These are phyloP conservation scores for Pterostichus madidus DNA, from an alignment of 2,888 invertebrate species.

Conservation along the genomic window DNA sequence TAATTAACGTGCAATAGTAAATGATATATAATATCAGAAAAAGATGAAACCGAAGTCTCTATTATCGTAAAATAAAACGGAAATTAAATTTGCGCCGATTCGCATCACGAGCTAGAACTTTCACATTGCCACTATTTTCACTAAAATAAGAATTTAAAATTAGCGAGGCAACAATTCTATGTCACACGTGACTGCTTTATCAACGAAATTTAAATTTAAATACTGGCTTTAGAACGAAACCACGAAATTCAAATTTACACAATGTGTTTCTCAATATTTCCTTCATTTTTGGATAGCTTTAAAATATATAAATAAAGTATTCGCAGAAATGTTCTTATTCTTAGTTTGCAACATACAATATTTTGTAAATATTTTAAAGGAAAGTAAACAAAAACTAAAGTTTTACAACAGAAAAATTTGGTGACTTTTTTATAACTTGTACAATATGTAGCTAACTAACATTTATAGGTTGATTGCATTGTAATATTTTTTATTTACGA, in stretches of 20 bases:
- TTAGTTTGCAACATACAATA: no score
- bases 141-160: conserved; percentile 20
- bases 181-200: conserved; percentile 5
- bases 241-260: conserved; percentile 2
- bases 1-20: conserved; percentile 11
- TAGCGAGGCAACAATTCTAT: conserved; percentile 1
- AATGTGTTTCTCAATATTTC: conserved; percentile 10
- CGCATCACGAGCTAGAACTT: conserved; percentile 11
- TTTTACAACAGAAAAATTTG: no score
- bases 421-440: no score
- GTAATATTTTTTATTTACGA: no score
- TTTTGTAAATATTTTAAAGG: no score
- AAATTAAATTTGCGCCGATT: conserved; percentile 35
- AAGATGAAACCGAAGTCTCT: background rate
- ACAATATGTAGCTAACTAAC: no score
- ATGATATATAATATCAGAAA: conserved; percentile 10
- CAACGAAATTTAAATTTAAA: conserved; percentile 28
- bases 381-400: no score
- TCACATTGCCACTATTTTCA: conserved; percentile 45
- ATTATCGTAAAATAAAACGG: conserved; percentile 38
- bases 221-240: background rate
- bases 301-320: no score
- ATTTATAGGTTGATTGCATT: no score
- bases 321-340: no score
- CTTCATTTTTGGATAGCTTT: background rate